Evolutionary conservation across 2,888 invertebrate genomes (phyloP).

Genomic region (Drosophila ochracea): DNA sequence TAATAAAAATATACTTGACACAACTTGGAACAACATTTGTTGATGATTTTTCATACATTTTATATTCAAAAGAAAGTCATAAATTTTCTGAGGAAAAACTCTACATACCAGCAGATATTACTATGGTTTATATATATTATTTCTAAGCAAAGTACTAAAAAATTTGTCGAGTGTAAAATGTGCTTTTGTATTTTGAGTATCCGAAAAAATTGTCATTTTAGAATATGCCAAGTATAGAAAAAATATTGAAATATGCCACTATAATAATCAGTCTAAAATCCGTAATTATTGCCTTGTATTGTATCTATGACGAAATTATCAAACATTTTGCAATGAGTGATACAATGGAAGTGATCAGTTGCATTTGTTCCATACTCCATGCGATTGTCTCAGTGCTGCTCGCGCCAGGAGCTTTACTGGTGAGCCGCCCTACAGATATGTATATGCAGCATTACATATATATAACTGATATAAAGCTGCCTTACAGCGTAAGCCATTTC

Average conservation of each 20-base stretch:
- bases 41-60: background rate
- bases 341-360: background rate
- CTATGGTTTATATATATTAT: background rate
- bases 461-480: background rate
- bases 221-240: background rate
- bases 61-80: background rate
- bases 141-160: background rate
- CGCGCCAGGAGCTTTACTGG: background rate
- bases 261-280: background rate
- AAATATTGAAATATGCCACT: background rate
- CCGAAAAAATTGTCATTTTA: background rate
- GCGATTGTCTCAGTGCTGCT: background rate
- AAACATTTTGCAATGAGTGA: background rate
- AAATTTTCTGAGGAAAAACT: background rate
- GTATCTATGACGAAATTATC: background rate
- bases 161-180: background rate
- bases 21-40: background rate
- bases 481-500: background rate
- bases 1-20: constrained; percentile 1
- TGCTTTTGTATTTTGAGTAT: background rate
- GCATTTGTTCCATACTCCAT: background rate
- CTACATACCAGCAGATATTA: background rate
- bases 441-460: background rate
- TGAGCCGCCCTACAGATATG: background rate
- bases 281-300: background rate